These are phyloP conservation scores for Plusia festucae DNA, from an alignment of 2,888 invertebrate species.

Conservation along the genomic window DNA sequence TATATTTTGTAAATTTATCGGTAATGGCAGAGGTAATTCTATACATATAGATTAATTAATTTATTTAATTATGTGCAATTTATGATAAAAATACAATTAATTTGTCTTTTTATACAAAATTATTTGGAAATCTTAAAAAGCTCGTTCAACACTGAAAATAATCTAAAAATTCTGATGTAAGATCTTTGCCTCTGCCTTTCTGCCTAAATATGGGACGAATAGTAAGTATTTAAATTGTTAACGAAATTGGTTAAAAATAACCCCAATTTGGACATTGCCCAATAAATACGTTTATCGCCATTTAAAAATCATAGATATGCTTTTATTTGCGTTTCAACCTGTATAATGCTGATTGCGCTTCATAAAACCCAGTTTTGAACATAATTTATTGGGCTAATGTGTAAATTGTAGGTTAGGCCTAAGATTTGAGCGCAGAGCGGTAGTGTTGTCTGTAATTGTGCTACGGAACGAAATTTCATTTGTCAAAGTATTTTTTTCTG, in stretches of 20 bases:
- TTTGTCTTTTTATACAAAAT: no score
- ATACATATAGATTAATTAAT: conserved; percentile 16
- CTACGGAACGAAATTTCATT: conserved; percentile 13
- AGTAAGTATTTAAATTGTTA: conserved; percentile 73
- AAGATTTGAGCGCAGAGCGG: conserved; percentile 17
- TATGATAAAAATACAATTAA: neutral
- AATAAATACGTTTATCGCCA: conserved; percentile 41
- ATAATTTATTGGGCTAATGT: conserved; percentile 27
- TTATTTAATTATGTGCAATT: conserved; percentile 6
- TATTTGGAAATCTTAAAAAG: neutral
- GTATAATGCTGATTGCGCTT: conserved; percentile 35
- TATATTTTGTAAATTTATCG: conserved; percentile 62
- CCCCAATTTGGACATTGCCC: conserved; percentile 9
- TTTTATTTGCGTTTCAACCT: conserved; percentile 43
- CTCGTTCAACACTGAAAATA: conserved; percentile 18
- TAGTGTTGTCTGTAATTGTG: conserved; percentile 18
- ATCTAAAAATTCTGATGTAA: conserved; percentile 18
- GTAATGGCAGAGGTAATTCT: conserved; percentile 64
- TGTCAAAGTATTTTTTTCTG: conserved; percentile 9
- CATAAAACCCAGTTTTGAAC: conserved; percentile 31
- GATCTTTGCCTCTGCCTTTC: conserved; percentile 64
- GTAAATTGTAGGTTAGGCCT: conserved; percentile 19
- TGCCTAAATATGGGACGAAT: conserved; percentile 72
- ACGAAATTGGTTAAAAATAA: conserved; percentile 64
- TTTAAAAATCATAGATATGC: conserved; percentile 25